Percentiles rank a stretch among this genome's conserved stretches.
phyloP scores from a whole-genome alignment of 2,888 invertebrate species.

The Diachrysia chrysitis region DNA sequence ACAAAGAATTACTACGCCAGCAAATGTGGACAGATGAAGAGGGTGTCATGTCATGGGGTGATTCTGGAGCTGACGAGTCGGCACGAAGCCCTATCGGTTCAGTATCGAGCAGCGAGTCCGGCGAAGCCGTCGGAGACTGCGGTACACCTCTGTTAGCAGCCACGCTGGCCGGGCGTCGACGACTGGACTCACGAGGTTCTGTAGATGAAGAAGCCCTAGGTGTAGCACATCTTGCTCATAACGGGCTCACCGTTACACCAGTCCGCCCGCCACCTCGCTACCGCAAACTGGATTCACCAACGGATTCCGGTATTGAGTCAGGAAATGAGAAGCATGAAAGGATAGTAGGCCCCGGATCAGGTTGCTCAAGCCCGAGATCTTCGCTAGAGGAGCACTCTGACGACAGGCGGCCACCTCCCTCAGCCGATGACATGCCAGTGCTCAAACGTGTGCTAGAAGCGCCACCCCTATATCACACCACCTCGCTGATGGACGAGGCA shows the following conservation, averaged over 20 bases:
- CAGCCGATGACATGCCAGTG: conserved; percentile 97
- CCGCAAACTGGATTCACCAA: conserved; percentile 96
- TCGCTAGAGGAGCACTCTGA: conserved; percentile 94
- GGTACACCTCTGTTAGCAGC: conserved; percentile 93
- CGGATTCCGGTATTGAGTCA: conserved; percentile 97
- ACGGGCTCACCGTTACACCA: conserved; percentile 93
- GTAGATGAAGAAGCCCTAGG: conserved; percentile 94
- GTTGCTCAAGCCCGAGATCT: conserved; percentile 96
- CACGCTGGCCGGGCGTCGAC: conserved; percentile 93
- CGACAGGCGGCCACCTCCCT: conserved; percentile 87
- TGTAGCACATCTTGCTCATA: conserved; percentile 92
- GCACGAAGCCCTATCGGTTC: conserved; percentile 96
- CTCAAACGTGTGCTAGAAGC: conserved; percentile 97
- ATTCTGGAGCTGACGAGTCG: conserved; percentile 93
- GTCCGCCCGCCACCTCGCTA: conserved; percentile 91
- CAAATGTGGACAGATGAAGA: conserved; percentile 94
- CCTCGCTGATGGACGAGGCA: conserved; percentile 97
- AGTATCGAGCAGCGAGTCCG: conserved; percentile 96
- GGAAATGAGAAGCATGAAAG: conserved; percentile 96
- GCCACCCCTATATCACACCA: conserved; percentile 97
- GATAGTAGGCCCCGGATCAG: conserved; percentile 91
- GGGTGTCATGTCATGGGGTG: conserved; percentile 91
- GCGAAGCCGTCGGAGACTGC: conserved; percentile 93
- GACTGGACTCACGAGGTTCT: conserved; percentile 92
- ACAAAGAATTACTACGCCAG: conserved; percentile 94